Base-by-base conservation (phyloP, 2,888 invertebrate species). In the Trachelus iudaicus region DNA sequence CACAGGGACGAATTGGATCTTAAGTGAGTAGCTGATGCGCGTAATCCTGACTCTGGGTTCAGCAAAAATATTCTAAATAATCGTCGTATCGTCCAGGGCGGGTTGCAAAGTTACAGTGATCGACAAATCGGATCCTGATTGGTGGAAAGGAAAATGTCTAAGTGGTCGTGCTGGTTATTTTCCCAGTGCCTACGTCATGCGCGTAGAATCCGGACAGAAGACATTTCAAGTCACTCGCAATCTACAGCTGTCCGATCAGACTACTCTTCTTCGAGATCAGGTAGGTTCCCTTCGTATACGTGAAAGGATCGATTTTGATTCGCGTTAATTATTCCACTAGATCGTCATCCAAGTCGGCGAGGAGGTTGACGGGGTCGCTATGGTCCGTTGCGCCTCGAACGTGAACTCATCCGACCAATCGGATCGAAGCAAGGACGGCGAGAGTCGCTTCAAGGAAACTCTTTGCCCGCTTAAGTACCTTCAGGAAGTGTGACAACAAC, bases 91-190 rank as follows among this genome's bases (percentile, higher is more conserved):
- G 35, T 83, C 0, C 82, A 91, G 91, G 79, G 91, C 90, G 76
- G 90, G 88, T 76, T 91, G 83, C 90, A 95, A 96, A 92, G 96
- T 98, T 77, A 98, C 97, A 15, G 98, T 98, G 79, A 97, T 97
- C 84, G 98, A 98, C 90, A 98, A 97, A 73, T 95, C 98, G 0
- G 98, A 98, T 92, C 96, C 97, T 15, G 98, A 98, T 89, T 98
- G 98, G 98, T 98, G 98, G 98, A 97, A 98, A 93, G 98, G 98
- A 74, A 98, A 98, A 91, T 97, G 97, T 88, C 93, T 98, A 81
- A 94, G 94, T 1, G 98, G 98, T 37, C 95, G 96, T 87, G 94
- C 96, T 75, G 98, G 98, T 15, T 98, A 96, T 92, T 98, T 98
- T 90, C 98, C 98, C 6, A 98, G 98, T 35, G 98, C 98, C 88